A percentile compares a stretch with the other conserved stretches of the same genome.
Conservation (phyloP, 2,113 vertebrate species). For the Podarcis cretensis region DNA sequence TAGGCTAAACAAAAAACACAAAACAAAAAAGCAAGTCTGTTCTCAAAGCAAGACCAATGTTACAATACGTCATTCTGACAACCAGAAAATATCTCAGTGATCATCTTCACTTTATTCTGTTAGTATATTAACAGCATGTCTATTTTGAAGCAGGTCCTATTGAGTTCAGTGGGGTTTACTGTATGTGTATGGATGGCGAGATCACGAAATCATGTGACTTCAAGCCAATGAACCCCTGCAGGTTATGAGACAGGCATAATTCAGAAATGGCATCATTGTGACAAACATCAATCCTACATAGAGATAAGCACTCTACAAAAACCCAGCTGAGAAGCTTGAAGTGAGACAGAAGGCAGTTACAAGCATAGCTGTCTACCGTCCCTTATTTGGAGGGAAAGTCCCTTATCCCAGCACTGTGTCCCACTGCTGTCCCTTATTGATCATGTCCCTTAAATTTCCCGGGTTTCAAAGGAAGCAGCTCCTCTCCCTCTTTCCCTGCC, state of each 20-base stretch:
- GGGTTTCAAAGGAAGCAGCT: too few species aligned
- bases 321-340: neutral
- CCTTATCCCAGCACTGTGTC: too few species aligned
- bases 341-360: neutral
- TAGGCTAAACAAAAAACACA: too few species aligned
- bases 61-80: neutral
- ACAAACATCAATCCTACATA: neutral
- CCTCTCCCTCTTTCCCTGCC: too few species aligned
- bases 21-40: too few species aligned
- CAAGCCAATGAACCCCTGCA: neutral
- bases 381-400: too few species aligned
- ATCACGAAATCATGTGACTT: neutral
- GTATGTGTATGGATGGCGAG: neutral
- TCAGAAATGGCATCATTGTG: neutral
- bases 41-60: neutral
- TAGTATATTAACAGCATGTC: neutral
- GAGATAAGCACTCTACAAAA: neutral
- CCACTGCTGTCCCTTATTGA: too few species aligned
- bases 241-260: neutral
- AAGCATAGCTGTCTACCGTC: neutral
- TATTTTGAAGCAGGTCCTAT: neutral
- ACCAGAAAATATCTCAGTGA: too few species aligned
- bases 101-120: too few species aligned
- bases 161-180: neutral
- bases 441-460: too few species aligned